Conservation (phyloP, 2,888 invertebrate species). For the Drosophila histrio region DNA sequence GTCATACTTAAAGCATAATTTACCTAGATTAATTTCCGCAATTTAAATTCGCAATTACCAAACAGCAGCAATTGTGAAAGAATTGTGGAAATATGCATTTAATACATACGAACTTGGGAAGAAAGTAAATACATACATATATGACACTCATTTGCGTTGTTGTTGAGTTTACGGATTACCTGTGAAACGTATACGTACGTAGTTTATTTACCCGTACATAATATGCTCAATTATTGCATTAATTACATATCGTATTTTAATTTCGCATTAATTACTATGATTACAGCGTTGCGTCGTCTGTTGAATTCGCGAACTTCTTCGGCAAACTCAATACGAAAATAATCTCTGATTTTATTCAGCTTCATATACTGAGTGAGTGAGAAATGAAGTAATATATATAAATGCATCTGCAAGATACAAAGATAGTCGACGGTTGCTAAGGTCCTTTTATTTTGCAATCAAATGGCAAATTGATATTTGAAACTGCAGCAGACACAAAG, state of each 20-base stretch:
- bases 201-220: not conserved
- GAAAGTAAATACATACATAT: not conserved
- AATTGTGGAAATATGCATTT: not conserved
- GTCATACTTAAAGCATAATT: constrained; percentile 15
- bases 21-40: constrained; percentile 12
- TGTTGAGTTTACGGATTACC: constrained; percentile 22
- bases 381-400: not conserved
- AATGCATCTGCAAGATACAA: not conserved
- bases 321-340: constrained; percentile 2
- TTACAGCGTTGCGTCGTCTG: constrained; percentile 10
- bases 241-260: constrained; percentile 25
- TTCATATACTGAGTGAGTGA: not conserved
- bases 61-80: not conserved
- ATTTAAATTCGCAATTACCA: not conserved
- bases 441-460: constrained; percentile 36
- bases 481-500: constrained; percentile 38
- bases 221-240: constrained; percentile 35
- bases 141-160: not conserved
- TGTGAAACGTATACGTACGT: not conserved
- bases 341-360: constrained; percentile 3
- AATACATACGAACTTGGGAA: no score
- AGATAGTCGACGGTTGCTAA: not conserved
- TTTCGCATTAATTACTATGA: constrained; percentile 29
- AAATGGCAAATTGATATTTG: constrained; percentile 62
- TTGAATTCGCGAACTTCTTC: not conserved